phyloP scores from a whole-genome alignment of 2,888 invertebrate species.

The Eumacrocentrus americanus region DNA sequence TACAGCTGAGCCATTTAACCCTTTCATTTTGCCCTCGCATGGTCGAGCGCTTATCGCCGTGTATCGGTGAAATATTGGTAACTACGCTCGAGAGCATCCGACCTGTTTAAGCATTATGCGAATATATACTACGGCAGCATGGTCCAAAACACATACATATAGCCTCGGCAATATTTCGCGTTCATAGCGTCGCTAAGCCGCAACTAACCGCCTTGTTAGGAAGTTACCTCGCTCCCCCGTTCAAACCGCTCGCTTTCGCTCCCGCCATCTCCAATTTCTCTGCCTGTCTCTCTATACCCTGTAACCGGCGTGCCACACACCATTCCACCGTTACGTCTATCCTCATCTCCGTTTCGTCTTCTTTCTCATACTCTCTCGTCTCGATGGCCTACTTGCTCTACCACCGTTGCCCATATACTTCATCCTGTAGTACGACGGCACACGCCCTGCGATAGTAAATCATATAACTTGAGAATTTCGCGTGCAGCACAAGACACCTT shows the following conservation, averaged over 20 bases:
- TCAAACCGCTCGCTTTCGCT: constrained; percentile 34
- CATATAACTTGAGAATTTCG: constrained; percentile 59
- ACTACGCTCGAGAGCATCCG: constrained; percentile 9
- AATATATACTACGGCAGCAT: constrained; percentile 25
- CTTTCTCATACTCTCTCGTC: constrained; percentile 27
- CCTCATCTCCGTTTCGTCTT: constrained; percentile 17
- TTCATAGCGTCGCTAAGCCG: constrained; percentile 56
- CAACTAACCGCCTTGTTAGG: constrained; percentile 61
- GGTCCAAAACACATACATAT: constrained; percentile 23
- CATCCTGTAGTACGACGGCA: constrained; percentile 31
- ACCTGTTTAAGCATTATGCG: constrained; percentile 15
- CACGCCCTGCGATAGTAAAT: constrained; percentile 51
- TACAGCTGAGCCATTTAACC: not conserved
- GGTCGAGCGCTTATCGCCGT: constrained; percentile 14
- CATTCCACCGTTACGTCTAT: constrained; percentile 25
- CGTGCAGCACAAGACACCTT: constrained; percentile 51
- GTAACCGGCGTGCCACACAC: constrained; percentile 30
- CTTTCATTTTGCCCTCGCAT: not conserved
- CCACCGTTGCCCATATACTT: constrained; percentile 24
- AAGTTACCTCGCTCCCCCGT: constrained; percentile 51
- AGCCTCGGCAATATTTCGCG: constrained; percentile 53
- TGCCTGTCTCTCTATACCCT: constrained; percentile 30
- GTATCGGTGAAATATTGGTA: constrained; percentile 35
- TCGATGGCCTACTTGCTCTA: not conserved
- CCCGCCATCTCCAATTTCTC: constrained; percentile 40